Base-by-base conservation (phyloP, 2,888 invertebrate species). In the Lasius platythorax region DNA sequence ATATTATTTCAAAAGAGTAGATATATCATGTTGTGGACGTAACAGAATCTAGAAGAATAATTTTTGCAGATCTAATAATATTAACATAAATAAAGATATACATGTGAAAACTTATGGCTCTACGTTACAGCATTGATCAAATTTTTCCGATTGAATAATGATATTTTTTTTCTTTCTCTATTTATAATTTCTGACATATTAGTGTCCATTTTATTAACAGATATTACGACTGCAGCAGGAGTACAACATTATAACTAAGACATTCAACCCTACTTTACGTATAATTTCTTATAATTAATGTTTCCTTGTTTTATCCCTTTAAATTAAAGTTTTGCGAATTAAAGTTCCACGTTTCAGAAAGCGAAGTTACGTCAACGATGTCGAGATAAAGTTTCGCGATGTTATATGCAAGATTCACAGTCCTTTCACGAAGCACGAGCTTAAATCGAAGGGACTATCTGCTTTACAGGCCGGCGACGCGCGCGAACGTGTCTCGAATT, bases 401-500 rank as follows among this genome's bases (percentile, higher is more conserved):
- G 56, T 78, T 53, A 43, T 23, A 61, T 23, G 61, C 18, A 50
- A 43, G 61, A 81, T 72, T 81, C 61, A 23, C 61, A 63, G 46
- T 61, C 73, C 37, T 81, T 72, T 63, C 61, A 63, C 73, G 72
- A 23, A 28, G 12, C 30, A 8, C 40, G 40, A 43, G 58, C 46
- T 79, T 46, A 61, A 72, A 61, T 63, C 61, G 46, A 72, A 79
- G 53, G 46, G 33, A 50, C 72, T 81, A 72, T 81, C 73, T 28
- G 40, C 79, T 81, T 81, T 72, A 81, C 23, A 61, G 8, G 18
- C 33, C 61, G 72, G 64, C 33, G 50, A 82, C 64, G 82, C 18
- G 66, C 63, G 73, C 63, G 67, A 73, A 79, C 84, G 85, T 74
- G 84, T 28, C 68, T 67, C 68, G 79, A 84, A 85, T 79, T 53